phyloP scores from a whole-genome alignment of 2,888 invertebrate species.

The Schrankia costaestrigalis region DNA sequence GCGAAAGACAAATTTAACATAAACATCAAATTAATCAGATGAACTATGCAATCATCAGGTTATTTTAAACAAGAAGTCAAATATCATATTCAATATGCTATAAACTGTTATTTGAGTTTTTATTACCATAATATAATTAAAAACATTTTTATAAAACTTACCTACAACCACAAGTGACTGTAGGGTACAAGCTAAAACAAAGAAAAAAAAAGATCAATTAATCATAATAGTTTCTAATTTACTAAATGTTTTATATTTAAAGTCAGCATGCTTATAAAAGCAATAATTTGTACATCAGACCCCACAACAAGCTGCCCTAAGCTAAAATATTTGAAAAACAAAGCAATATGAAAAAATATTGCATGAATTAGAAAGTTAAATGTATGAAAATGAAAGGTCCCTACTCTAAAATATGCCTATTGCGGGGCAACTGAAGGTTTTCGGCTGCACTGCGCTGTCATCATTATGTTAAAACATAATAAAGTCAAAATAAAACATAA shows the following conservation, averaged over 20 bases:
- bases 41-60: slow-evolving; percentile 9
- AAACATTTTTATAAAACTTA: too few relatives aligned
- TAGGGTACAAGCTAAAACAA: too few relatives aligned
- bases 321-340: slow-evolving; percentile 50
- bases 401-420: slow-evolving; percentile 47
- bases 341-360: not conserved
- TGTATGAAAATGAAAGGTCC: slow-evolving; percentile 25
- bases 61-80: not conserved
- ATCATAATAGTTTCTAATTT: too few relatives aligned
- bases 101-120: not conserved
- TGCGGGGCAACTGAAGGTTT: slow-evolving; percentile 62
- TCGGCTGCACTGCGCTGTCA: slow-evolving; percentile 78
- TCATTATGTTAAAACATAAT: slow-evolving; percentile 39
- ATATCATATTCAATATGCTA: not conserved
- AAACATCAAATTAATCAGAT: slow-evolving; percentile 3
- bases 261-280: slow-evolving; percentile 54
- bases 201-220: too few relatives aligned
- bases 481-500: not conserved
- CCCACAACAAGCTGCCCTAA: slow-evolving; percentile 64
- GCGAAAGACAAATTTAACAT: not conserved
- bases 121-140: not conserved
- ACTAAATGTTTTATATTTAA: not conserved
- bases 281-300: slow-evolving; percentile 56
- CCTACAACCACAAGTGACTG: too few relatives aligned
- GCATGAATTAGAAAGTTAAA: slow-evolving; percentile 16